These are phyloP conservation scores for Ophion ellenae DNA, from an alignment of 2,888 invertebrate species.

Conservation along the genomic window DNA sequence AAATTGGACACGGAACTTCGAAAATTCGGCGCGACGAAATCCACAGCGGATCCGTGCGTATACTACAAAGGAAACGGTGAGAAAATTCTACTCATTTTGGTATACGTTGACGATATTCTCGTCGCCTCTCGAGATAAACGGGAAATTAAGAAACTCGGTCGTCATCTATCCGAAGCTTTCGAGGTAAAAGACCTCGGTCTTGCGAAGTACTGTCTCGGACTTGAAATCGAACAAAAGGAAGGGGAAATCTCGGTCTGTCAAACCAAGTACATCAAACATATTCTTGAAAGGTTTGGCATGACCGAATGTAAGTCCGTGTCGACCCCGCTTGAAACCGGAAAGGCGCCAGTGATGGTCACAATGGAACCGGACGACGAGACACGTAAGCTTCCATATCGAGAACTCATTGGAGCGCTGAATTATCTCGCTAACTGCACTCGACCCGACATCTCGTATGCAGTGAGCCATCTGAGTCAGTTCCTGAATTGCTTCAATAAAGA, in stretches of 20 bases:
- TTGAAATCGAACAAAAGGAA: conserved; percentile 54
- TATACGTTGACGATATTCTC: conserved; percentile 65
- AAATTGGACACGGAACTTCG: conserved; percentile 42
- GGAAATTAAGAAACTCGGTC: conserved; percentile 3
- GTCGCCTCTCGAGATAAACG: conserved; percentile 41
- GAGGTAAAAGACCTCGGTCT: conserved; percentile 53
- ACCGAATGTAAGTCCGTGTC: conserved; percentile 2
- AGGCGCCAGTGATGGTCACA: background rate
- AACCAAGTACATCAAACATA: conserved; percentile 5
- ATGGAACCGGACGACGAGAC: background rate
- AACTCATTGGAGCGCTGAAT: conserved; percentile 68
- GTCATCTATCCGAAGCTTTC: conserved; percentile 23
- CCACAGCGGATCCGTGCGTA: conserved; percentile 56
- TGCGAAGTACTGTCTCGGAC: conserved; percentile 56
- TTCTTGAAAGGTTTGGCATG: conserved; percentile 41
- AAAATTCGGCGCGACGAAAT: conserved; percentile 39
- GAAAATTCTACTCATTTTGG: conserved; percentile 38
- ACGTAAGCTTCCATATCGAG: conserved; percentile 52
- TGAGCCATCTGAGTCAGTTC: conserved; percentile 66
- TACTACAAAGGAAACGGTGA: conserved; percentile 39
- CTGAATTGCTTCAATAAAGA: conserved; percentile 54
- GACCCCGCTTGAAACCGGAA: background rate
- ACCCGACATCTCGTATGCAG: conserved; percentile 69
- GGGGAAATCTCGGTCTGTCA: background rate
- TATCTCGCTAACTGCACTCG: conserved; percentile 66